Percentiles rank a stretch among this genome's conserved stretches.
Evolutionary conservation across 2,888 invertebrate species (phyloP).

Genomic region (Chironomus tentans): DNA sequence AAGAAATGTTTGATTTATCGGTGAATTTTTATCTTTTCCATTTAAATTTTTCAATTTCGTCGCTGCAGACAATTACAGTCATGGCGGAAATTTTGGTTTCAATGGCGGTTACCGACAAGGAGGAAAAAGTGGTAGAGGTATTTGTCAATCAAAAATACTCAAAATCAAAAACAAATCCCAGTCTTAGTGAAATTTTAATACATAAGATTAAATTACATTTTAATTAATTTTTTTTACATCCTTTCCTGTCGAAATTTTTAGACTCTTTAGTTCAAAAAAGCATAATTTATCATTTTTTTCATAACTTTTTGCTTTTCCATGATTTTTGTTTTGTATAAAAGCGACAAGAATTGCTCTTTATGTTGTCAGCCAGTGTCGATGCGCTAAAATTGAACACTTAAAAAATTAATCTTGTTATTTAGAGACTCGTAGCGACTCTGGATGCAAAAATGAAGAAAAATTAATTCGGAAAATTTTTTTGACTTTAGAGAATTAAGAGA

Average conservation of each 20-base stretch:
- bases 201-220: too few relatives aligned
- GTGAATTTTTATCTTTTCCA: background rate
- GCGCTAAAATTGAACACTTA: background rate
- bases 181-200: background rate
- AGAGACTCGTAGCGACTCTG: background rate
- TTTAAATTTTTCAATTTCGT: background rate
- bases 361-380: conserved; percentile 5
- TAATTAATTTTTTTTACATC: background rate
- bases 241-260: too few relatives aligned
- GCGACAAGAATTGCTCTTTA: background rate
- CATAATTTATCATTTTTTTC: background rate
- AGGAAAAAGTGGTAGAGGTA: conserved; percentile 84
- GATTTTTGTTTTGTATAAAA: background rate
- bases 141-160: conserved; percentile 32
- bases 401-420: background rate
- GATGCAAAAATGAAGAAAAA: background rate
- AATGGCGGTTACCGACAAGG: conserved; percentile 74
- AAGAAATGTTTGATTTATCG: background rate
- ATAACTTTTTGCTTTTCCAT: background rate
- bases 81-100: conserved; percentile 76
- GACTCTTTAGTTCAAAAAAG: too few relatives aligned
- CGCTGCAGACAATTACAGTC: conserved; percentile 20
- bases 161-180: conserved; percentile 3
- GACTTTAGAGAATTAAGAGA: background rate
- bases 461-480: too few relatives aligned